Percentiles rank a stretch among this genome's conserved stretches.
Evolutionary conservation across 53 echinoderm and acorn worm species (phyloP).

Genomic region (Holothuria scabra): DNA sequence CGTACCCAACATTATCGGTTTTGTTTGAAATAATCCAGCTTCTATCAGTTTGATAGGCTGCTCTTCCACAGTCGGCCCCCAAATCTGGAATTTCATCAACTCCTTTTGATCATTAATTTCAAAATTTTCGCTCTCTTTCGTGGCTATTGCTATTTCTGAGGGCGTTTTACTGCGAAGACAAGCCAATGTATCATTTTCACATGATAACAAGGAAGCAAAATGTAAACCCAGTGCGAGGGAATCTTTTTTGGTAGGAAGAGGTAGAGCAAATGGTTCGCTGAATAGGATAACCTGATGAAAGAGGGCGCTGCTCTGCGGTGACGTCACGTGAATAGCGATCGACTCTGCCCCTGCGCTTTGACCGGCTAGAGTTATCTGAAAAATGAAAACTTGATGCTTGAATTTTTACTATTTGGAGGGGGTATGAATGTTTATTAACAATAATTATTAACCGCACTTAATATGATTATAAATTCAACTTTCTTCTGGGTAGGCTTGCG

Average conservation of each 20-base stretch:
- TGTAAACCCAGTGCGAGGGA: neutral
- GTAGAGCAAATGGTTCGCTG: constrained; percentile 43
- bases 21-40: constrained; percentile 8
- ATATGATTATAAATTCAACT: too few species aligned
- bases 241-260: constrained; percentile 5
- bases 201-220: constrained; percentile 5
- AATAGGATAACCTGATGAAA: constrained; percentile 29
- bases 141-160: neutral
- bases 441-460: too few species aligned
- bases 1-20: constrained; percentile 35
- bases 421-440: too few species aligned
- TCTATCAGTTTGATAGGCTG: constrained; percentile 19
- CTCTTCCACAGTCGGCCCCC: constrained; percentile 44
- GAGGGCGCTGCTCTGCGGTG: neutral
- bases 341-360: constrained; percentile 54
- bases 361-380: constrained; percentile 42
- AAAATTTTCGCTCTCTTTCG: neutral
- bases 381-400: neutral
- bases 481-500: too few species aligned
- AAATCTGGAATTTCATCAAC: constrained; percentile 7
- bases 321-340: constrained; percentile 36
- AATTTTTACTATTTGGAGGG: too few species aligned
- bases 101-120: neutral
- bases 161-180: constrained; percentile 30
- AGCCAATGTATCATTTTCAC: constrained; percentile 2